phyloP scores from a whole-genome alignment of 2,113 vertebrate genomes.

The Pavo muticus region DNA sequence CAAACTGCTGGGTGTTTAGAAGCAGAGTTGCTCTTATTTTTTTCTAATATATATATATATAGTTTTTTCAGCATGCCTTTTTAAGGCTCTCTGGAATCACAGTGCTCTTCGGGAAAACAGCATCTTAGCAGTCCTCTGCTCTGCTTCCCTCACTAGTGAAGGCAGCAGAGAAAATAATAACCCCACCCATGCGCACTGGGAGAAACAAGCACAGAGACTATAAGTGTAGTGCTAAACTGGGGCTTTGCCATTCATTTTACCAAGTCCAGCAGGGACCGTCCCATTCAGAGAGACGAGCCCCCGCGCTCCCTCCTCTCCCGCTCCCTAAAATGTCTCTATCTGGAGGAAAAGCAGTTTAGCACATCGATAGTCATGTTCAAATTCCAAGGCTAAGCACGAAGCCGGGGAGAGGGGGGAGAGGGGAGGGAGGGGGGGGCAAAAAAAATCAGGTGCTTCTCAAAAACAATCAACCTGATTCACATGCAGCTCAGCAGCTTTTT shows the following conservation, averaged over 20 bases:
- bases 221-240: not conserved
- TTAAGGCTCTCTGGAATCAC: not conserved
- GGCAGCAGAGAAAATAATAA: not conserved
- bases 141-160: not conserved
- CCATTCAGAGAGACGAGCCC: not conserved
- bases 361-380: slow-evolving; percentile 63
- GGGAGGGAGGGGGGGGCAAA: not conserved
- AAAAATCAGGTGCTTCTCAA: slow-evolving; percentile 71
- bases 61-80: not conserved
- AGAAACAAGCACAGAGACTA: not conserved
- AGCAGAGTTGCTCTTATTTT: not conserved
- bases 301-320: not conserved
- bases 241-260: not conserved
- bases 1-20: slow-evolving; percentile 18
- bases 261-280: not conserved
- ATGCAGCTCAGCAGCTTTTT: slow-evolving; percentile 74
- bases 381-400: slow-evolving; percentile 69
- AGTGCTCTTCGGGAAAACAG: not conserved
- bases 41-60: too few species aligned
- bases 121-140: not conserved
- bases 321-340: slow-evolving; percentile 53
- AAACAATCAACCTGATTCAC: slow-evolving; percentile 75
- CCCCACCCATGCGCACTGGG: not conserved
- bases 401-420: not conserved
- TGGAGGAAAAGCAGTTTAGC: slow-evolving; percentile 18